A percentile compares a stretch with the other conserved stretches of the same genome.
These are phyloP conservation scores for Seira musarum DNA, from an alignment of 2,888 invertebrate species.

Conservation along the genomic window DNA sequence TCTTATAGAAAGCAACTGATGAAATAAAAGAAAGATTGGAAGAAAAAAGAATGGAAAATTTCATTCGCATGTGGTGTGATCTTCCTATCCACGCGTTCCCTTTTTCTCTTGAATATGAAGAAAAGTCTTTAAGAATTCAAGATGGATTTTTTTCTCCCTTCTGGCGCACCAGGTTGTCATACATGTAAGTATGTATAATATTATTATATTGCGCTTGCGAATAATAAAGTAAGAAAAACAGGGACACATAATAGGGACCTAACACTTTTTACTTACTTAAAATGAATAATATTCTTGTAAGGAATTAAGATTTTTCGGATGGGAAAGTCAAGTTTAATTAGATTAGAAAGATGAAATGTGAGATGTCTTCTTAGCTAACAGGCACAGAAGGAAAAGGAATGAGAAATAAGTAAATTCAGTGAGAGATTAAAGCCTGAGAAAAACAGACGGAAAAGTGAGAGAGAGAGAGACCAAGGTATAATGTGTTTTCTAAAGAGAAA, in stretches of 20 bases:
- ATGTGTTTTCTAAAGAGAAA: constrained; percentile 45
- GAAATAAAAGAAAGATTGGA: constrained; percentile 34
- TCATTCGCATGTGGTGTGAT: constrained; percentile 30
- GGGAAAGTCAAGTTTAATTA: constrained; percentile 65
- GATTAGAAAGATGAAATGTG: constrained; percentile 64
- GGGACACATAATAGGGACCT: constrained; percentile 6
- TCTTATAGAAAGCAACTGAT: constrained; percentile 18
- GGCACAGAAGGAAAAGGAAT: constrained; percentile 21
- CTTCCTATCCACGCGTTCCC: constrained; percentile 5
- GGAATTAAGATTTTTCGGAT: constrained; percentile 63
- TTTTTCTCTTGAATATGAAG: constrained; percentile 19
- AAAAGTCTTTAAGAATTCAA: not conserved
- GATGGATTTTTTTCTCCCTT: not conserved
- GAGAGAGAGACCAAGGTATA: constrained; percentile 15
- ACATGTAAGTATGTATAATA: not conserved
- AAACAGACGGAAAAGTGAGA: constrained; percentile 20
- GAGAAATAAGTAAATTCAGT: constrained; percentile 39
- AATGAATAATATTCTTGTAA: constrained; percentile 57
- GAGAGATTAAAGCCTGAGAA: constrained; percentile 41
- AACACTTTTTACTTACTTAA: constrained; percentile 8
- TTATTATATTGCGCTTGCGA: not conserved
- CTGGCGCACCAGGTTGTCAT: not conserved
- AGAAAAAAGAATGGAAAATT: constrained; percentile 40
- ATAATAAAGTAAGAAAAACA: constrained; percentile 6
- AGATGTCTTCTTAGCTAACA: constrained; percentile 54